phyloP scores from a whole-genome alignment of 2,113 vertebrate genomes.

The Chinchilla lanigera region DNA sequence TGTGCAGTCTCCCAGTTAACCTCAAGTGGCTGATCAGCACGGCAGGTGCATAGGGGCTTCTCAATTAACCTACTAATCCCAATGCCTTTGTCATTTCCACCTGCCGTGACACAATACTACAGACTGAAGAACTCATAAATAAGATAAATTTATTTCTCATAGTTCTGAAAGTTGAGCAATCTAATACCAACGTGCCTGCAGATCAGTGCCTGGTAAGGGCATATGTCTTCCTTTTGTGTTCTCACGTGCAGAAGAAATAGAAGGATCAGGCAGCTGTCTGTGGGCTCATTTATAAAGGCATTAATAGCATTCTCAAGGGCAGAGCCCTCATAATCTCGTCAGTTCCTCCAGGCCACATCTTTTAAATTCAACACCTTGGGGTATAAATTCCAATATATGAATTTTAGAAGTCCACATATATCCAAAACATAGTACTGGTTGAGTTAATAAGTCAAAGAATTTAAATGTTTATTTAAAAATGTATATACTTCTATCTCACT shows the following conservation, averaged over 20 bases:
- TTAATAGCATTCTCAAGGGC: not conserved
- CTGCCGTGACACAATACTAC: not conserved
- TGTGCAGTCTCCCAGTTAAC: not conserved
- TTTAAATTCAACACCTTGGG: not conserved
- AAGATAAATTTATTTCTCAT: not conserved
- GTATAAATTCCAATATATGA: not conserved
- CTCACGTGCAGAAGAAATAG: not conserved
- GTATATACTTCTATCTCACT: not conserved
- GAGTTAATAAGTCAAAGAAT: not conserved
- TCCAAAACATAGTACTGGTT: not conserved
- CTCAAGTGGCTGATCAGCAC: not conserved
- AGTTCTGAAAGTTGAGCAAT: not conserved
- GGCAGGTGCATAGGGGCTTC: not conserved
- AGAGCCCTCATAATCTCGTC: not conserved
- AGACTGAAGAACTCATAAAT: not conserved
- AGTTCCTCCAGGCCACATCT: not conserved
- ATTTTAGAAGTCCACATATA: not conserved
- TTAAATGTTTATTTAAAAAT: not conserved
- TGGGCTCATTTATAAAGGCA: not conserved
- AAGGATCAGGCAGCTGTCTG: not conserved
- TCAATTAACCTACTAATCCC: not conserved
- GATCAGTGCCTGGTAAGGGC: not conserved
- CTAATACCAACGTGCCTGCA: not conserved
- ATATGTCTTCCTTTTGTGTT: not conserved
- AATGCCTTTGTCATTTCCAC: not conserved